Conservation (phyloP, 64 coral and sea anemone species). For the Porites lutea region DNA sequence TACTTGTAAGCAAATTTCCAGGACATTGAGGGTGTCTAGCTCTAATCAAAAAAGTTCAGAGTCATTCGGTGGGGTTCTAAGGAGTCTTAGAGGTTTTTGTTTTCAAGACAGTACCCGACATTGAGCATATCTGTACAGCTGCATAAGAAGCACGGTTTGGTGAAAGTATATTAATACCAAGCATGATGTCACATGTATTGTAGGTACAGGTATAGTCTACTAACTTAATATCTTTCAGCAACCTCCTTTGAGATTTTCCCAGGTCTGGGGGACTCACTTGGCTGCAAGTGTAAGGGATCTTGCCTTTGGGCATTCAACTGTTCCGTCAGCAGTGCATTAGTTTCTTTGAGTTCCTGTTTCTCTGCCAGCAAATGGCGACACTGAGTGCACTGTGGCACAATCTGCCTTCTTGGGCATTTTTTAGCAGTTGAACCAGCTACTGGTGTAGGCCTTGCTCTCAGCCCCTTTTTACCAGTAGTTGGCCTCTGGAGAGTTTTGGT, state of each 20-base stretch:
- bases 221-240: conserved; percentile 58
- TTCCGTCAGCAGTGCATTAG: conserved; percentile 38
- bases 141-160: too few species aligned
- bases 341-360: conserved; percentile 23
- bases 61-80: too few species aligned
- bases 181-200: not conserved
- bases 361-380: conserved; percentile 17
- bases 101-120: too few species aligned
- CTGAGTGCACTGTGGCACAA: conserved; percentile 17
- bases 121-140: too few species aligned
- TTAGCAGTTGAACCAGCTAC: not conserved
- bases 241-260: conserved; percentile 54
- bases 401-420: conserved; percentile 35
- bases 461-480: conserved; percentile 22
- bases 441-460: not conserved
- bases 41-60: too few species aligned
- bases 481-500: not conserved
- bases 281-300: not conserved
- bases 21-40: too few species aligned
- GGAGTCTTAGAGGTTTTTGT: too few species aligned
- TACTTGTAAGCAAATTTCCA: too few species aligned
- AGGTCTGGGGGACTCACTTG: conserved; percentile 21
- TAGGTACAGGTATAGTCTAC: not conserved
- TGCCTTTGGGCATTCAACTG: conserved; percentile 21
- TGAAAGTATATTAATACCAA: not conserved